These are phyloP conservation scores for Mobula birostris DNA, from an alignment of 2,113 vertebrate genomes.

Conservation along the genomic window DNA sequence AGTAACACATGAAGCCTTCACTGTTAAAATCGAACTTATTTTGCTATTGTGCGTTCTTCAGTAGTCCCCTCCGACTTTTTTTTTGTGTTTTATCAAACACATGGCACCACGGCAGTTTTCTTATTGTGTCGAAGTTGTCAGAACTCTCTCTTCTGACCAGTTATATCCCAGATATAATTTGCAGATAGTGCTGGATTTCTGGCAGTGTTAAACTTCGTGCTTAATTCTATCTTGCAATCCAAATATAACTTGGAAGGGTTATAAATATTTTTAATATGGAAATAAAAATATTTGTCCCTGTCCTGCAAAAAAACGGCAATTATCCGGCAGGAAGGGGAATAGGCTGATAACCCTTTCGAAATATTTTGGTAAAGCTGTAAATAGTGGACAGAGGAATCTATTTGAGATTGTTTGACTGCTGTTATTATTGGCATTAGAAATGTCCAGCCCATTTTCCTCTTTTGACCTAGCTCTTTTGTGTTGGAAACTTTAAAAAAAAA, in stretches of 20 bases:
- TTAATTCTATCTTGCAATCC: not conserved
- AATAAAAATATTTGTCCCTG: not conserved
- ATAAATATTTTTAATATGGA: not conserved
- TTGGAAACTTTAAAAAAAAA: not conserved
- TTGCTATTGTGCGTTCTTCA: not conserved
- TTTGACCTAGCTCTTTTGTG: not conserved
- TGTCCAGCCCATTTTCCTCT: constrained; percentile 4
- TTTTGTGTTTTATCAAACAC: not conserved
- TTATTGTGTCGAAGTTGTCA: not conserved
- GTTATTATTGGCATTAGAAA: not conserved
- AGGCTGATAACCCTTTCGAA: not conserved
- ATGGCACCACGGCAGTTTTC: not conserved
- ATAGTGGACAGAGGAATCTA: not conserved
- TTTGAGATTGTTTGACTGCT: constrained; percentile 1
- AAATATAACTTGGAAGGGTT: not conserved
- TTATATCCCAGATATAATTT: not conserved
- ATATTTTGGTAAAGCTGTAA: not conserved
- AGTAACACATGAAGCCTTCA: not conserved
- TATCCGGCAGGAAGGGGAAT: not conserved
- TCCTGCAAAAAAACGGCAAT: not conserved
- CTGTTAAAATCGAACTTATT: not conserved
- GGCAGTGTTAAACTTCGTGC: not conserved
- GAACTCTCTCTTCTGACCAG: not conserved
- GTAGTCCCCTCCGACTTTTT: not conserved
- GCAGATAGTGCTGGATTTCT: not conserved